Evolutionary conservation across 1,140 invertebrate species (phyloP).

Genomic region (Aphelinus certus): DNA sequence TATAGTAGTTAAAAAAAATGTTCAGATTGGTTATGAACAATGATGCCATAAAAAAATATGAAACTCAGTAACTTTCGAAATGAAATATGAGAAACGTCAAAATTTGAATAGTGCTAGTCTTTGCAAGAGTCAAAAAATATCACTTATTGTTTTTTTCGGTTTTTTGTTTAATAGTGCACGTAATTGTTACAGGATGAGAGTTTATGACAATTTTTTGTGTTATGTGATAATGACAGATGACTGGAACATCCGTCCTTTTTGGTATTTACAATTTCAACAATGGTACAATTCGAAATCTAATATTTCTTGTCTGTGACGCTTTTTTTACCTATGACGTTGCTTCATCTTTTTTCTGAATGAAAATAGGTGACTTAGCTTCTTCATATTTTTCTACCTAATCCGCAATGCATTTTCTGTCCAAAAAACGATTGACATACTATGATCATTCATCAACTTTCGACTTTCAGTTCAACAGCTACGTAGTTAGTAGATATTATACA

Average conservation of each 20-base stretch:
- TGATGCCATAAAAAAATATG: no score
- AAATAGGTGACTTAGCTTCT: background rate
- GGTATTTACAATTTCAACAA: constrained; percentile 33
- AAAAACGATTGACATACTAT: background rate
- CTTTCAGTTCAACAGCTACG: constrained; percentile 18
- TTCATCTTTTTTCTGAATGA: background rate
- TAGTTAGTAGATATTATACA: constrained; percentile 22
- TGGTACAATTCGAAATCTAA: constrained; percentile 18
- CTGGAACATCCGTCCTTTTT: constrained; percentile 33
- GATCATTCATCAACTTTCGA: constrained; percentile 20
- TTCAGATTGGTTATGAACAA: no score
- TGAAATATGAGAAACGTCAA: no score
- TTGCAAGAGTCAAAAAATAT: no score
- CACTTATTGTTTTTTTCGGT: no score
- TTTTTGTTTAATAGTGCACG: constrained; percentile 36
- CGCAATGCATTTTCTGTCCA: background rate
- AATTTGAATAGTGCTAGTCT: no score
- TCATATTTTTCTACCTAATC: background rate
- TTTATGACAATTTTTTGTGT: constrained; percentile 39
- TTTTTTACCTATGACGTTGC: background rate
- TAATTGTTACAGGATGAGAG: constrained; percentile 43
- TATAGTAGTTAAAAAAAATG: no score
- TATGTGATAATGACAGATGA: constrained; percentile 45
- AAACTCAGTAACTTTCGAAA: no score
- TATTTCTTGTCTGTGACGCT: background rate